Evolutionary conservation across 2,888 invertebrate species (phyloP).

Genomic region (Volucella bombylans): DNA sequence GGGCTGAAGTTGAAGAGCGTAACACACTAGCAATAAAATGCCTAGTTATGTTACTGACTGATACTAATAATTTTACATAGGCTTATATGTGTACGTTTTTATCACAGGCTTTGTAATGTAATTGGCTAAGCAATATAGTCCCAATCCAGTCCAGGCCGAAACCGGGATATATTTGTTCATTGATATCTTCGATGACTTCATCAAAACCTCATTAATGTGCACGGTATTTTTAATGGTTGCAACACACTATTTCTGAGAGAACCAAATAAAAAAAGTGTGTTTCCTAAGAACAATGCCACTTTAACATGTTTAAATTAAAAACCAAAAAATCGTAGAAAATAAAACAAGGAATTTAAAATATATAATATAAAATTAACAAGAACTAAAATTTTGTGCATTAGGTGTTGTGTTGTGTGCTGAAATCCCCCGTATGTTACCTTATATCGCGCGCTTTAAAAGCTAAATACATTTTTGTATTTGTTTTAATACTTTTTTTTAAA

Average conservation of each 20-base stretch:
- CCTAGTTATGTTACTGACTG: too few species aligned
- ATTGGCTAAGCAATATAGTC: too few species aligned
- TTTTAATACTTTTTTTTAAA: constrained; percentile 1
- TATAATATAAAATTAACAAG: neutral
- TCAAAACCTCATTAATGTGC: too few species aligned
- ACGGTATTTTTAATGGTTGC: too few species aligned
- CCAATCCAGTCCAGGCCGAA: too few species aligned
- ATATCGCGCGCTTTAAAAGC: constrained; percentile 50
- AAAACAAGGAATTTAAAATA: constrained; percentile 21
- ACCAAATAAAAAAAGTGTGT: neutral
- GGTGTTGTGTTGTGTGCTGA: constrained; percentile 70
- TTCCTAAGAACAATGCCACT: constrained; percentile 36
- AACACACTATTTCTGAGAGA: neutral
- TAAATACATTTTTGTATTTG: constrained; percentile 10
- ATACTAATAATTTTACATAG: too few species aligned
- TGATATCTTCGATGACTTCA: too few species aligned
- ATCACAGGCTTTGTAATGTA: too few species aligned
- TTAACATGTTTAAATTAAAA: neutral
- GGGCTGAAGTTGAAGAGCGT: too few species aligned
- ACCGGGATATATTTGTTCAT: too few species aligned
- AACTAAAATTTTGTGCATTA: constrained; percentile 41
- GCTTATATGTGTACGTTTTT: too few species aligned
- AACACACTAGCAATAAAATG: too few species aligned
- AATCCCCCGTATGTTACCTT: constrained; percentile 66
- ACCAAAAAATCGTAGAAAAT: neutral